Evolutionary conservation across 1,140 invertebrate genomes (phyloP).

Genomic region (Probaryconus sp.): DNA sequence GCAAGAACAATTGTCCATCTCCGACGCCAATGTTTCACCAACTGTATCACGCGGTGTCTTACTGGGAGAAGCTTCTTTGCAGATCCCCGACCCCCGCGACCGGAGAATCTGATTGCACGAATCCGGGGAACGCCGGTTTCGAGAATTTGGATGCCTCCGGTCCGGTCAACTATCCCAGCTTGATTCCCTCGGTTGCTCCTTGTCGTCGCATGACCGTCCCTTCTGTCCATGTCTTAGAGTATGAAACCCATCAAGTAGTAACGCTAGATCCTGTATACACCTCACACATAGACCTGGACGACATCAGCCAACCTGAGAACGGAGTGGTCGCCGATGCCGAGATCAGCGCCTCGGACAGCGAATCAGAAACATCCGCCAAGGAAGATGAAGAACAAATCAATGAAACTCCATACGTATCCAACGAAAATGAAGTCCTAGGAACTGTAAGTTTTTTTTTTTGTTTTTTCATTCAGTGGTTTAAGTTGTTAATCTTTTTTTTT

Average conservation of each 20-base stretch:
- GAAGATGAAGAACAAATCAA: constrained; percentile 78
- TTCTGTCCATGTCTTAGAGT: constrained; percentile 71
- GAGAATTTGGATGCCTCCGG: constrained; percentile 14
- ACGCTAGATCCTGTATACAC: constrained; percentile 74
- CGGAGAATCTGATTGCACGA: constrained; percentile 13
- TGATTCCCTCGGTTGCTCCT: constrained; percentile 27
- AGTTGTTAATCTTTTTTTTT: no score
- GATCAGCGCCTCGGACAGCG: constrained; percentile 77
- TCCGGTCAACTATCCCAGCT: constrained; percentile 8
- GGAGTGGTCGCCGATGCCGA: constrained; percentile 76
- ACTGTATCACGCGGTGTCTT: constrained; percentile 78
- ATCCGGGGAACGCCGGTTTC: not conserved
- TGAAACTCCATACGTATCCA: constrained; percentile 82
- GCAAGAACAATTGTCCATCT: constrained; percentile 70
- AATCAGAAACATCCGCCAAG: constrained; percentile 79
- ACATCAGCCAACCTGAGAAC: constrained; percentile 76
- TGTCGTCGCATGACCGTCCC: constrained; percentile 71
- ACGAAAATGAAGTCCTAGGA: constrained; percentile 84
- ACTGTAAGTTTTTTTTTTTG: constrained; percentile 78
- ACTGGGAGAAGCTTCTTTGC: constrained; percentile 76
- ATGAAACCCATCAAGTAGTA: constrained; percentile 72
- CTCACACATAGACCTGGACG: constrained; percentile 76
- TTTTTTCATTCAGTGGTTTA: no score
- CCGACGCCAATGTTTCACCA: constrained; percentile 80
- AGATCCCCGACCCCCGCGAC: constrained; percentile 63